A percentile compares a stretch with the other conserved stretches of the same genome.
These are phyloP conservation scores for Esperia sulphurella DNA, from an alignment of 2,888 invertebrate genomes.

Conservation along the genomic window DNA sequence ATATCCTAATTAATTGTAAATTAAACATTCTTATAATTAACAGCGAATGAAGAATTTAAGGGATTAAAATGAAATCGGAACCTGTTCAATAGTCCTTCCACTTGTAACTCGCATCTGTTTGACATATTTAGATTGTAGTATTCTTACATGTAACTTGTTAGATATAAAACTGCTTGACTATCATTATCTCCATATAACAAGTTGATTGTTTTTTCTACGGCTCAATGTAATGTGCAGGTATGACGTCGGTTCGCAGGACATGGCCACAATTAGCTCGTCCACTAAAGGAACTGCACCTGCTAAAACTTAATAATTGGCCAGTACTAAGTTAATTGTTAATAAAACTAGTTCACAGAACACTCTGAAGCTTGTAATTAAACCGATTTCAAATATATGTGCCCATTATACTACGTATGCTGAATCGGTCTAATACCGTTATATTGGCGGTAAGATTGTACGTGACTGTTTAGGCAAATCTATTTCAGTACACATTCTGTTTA, in stretches of 20 bases:
- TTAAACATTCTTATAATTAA: no score
- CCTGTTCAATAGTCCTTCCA: not conserved
- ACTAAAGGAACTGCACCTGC: conserved; percentile 65
- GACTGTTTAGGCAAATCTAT: no score
- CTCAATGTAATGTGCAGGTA: conserved; percentile 51
- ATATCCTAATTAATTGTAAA: no score
- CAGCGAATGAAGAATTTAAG: not conserved
- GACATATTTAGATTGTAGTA: conserved; percentile 33
- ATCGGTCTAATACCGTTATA: no score
- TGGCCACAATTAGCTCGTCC: conserved; percentile 52
- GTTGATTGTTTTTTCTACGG: conserved; percentile 40
- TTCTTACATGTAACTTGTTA: conserved; percentile 18
- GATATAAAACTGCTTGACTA: conserved; percentile 33
- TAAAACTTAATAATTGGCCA: conserved; percentile 52
- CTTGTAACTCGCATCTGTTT: conserved; percentile 43
- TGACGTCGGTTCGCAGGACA: conserved; percentile 37
- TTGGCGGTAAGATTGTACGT: no score
- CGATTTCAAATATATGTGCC: not conserved
- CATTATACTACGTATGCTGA: no score
- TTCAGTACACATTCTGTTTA: no score
- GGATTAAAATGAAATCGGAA: conserved; percentile 1
- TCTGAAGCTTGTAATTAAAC: conserved; percentile 6
- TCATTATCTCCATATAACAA: conserved; percentile 53
- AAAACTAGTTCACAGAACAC: conserved; percentile 32
- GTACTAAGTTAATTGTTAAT: conserved; percentile 50